Evolutionary conservation across 2,888 invertebrate genomes (phyloP), one percentile per base, ranked within the genome.

Genomic region (Syritta pipiens): DNA sequence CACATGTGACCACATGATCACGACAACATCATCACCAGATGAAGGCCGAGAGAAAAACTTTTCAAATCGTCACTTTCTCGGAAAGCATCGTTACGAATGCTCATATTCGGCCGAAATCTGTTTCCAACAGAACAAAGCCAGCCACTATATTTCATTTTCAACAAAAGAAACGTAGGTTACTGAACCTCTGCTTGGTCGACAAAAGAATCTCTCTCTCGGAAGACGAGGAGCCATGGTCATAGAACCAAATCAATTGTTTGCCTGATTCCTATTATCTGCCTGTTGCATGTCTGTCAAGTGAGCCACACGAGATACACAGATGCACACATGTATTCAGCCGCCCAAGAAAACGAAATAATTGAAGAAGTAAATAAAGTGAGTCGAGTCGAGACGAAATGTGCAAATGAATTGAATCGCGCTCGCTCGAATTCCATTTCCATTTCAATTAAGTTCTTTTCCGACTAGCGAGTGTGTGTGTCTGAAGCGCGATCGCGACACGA

Each of bases 361-460:
- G 72, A 79, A 67, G 67, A 72, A 62, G 32, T 71, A 57, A 79
- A 74, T 69, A 71, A 63, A 68, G 37, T 28, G 62, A 62, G 55
- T 48, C 60, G 55, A 57, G 55, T 60, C 60, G 44, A 49, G 49
- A 62, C 57, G 22, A 63, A 79, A 79, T 74, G 79, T 79, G 67
- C 74, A 79, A 79, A 79, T 79, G 79, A 74, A 79, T 74, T 35
- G 62, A 62, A 67, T 67, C 59, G 67, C 53, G 14, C 37, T 55
- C 44, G 46, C 14, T 55, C 49, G 49, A 72, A 72, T 79, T 79
- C 68, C 62, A 74, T 74, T 79, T 79, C 44, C 60, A 79, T 74
- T 79, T 74, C 79, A 74, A 79, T 79, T 74, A 79, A 79, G 74
- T 79, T 79, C 79, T 60, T 79, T 57, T 55, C 63, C 62, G 68